Conservation (phyloP, 37 sponge, comb jelly and placozoan genomes). For the Agelas oroides region DNA sequence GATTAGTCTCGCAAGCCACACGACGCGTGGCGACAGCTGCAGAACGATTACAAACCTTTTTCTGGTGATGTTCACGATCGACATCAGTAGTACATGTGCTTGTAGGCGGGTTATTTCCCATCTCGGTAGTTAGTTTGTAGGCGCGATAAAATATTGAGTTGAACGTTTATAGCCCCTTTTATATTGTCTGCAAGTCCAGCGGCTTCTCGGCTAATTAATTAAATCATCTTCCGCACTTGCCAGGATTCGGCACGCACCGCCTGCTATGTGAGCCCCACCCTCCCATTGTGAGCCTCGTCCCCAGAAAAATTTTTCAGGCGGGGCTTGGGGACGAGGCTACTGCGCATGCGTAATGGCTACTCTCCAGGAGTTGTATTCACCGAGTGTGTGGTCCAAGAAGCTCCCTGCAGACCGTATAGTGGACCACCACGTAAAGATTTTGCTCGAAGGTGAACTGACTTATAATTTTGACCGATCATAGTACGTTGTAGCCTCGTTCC, state of each 20-base stretch:
- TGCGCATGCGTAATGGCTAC: background rate
- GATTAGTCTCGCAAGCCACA: background rate
- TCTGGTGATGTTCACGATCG: too few relatives aligned
- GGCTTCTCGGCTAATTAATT: background rate
- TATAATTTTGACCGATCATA: too few relatives aligned
- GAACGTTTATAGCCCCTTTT: constrained; percentile 19
- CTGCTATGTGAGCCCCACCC: too few relatives aligned
- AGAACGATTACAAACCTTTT: too few relatives aligned
- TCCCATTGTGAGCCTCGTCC: background rate
- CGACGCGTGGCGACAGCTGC: too few relatives aligned
- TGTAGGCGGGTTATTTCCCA: background rate
- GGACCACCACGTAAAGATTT: background rate
- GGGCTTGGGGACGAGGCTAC: too few relatives aligned
- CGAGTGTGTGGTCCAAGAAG: constrained; percentile 60
- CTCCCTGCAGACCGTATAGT: constrained; percentile 36
- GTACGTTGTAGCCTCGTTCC: too few relatives aligned
- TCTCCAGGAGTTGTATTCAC: constrained; percentile 53
- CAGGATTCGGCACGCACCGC: too few relatives aligned
- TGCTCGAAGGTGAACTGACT: constrained; percentile 30
- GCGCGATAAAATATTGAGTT: too few relatives aligned
- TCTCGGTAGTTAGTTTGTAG: background rate
- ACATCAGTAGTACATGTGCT: background rate
- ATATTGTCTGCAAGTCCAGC: background rate
- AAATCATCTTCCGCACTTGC: too few relatives aligned
- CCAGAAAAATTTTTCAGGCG: background rate